Evolutionary conservation across 2,888 invertebrate species (phyloP).

Genomic region (Salpingus planirostris): DNA sequence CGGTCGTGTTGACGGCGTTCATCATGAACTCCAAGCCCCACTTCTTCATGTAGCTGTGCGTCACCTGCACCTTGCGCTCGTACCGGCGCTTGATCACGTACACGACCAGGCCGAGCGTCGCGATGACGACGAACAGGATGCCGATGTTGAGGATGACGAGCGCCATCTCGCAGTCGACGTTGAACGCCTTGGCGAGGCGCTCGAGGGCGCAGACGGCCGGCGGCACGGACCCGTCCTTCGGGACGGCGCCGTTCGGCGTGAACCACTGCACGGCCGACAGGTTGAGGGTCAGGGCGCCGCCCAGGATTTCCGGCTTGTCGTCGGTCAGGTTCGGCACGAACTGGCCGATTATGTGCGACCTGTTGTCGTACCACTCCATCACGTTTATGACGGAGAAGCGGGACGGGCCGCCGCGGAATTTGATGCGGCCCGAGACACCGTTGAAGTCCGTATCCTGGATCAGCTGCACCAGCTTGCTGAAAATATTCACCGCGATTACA

Average conservation of each 20-base stretch:
- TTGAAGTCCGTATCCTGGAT: constrained; percentile 59
- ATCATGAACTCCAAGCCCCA: constrained; percentile 55
- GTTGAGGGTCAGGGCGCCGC: constrained; percentile 48
- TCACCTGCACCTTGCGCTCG: constrained; percentile 55
- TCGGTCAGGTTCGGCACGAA: constrained; percentile 49
- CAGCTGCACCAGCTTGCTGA: constrained; percentile 51
- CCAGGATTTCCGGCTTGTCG: constrained; percentile 41
- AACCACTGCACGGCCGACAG: constrained; percentile 55
- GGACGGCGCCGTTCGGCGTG: constrained; percentile 48
- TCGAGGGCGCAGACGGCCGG: constrained; percentile 58
- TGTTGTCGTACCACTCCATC: constrained; percentile 49
- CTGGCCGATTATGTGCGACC: constrained; percentile 46
- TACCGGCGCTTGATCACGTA: constrained; percentile 62
- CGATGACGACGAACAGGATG: constrained; percentile 46
- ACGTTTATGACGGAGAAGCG: constrained; percentile 54
- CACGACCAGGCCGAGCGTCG: constrained; percentile 48
- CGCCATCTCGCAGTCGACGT: constrained; percentile 65
- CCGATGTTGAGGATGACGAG: constrained; percentile 57
- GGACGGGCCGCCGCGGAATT: constrained; percentile 60
- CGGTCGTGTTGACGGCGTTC: constrained; percentile 21
- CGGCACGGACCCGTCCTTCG: constrained; percentile 58
- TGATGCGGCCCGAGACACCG: constrained; percentile 66
- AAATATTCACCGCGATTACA: no score
- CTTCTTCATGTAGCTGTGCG: constrained; percentile 61
- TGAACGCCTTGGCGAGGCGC: constrained; percentile 56